Evolutionary conservation across 2,888 invertebrate species (phyloP).

Genomic region (Leucophenga montana): DNA sequence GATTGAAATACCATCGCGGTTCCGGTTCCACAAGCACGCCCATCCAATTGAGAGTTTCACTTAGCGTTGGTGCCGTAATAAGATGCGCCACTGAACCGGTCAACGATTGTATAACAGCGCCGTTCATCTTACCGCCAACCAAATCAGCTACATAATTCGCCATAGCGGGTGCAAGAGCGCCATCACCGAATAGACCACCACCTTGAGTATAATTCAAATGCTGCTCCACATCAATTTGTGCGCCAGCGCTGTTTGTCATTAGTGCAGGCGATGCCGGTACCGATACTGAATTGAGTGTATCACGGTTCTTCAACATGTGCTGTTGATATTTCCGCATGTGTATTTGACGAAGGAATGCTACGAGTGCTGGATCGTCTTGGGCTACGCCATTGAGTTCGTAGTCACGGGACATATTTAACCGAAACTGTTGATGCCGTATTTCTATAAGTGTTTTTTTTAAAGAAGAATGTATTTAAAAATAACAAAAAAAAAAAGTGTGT

Average conservation of each 20-base stretch:
- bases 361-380: slow-evolving; percentile 83
- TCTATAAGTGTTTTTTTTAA: too few relatives aligned
- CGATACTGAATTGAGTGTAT: slow-evolving; percentile 13
- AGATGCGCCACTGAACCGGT: slow-evolving; percentile 77
- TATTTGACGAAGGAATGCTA: slow-evolving; percentile 83
- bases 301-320: slow-evolving; percentile 59
- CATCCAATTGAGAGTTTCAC: slow-evolving; percentile 81
- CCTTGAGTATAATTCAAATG: slow-evolving; percentile 58
- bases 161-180: slow-evolving; percentile 68
- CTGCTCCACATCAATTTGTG: slow-evolving; percentile 45
- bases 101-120: slow-evolving; percentile 81
- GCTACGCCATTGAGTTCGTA: slow-evolving; percentile 82
- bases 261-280: not conserved
- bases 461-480: too few relatives aligned
- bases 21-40: slow-evolving; percentile 86
- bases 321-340: slow-evolving; percentile 76
- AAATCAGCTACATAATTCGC: slow-evolving; percentile 70
- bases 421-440: slow-evolving; percentile 83
- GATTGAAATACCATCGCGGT: slow-evolving; percentile 82
- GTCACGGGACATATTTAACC: slow-evolving; percentile 85
- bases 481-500: slow-evolving; percentile 21
- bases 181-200: slow-evolving; percentile 46
- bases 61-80: slow-evolving; percentile 82
- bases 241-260: slow-evolving; percentile 33
- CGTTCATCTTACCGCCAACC: slow-evolving; percentile 75